Evolutionary conservation across 2,888 invertebrate species (phyloP).

Genomic region (Trissolcus brochymenae): DNA sequence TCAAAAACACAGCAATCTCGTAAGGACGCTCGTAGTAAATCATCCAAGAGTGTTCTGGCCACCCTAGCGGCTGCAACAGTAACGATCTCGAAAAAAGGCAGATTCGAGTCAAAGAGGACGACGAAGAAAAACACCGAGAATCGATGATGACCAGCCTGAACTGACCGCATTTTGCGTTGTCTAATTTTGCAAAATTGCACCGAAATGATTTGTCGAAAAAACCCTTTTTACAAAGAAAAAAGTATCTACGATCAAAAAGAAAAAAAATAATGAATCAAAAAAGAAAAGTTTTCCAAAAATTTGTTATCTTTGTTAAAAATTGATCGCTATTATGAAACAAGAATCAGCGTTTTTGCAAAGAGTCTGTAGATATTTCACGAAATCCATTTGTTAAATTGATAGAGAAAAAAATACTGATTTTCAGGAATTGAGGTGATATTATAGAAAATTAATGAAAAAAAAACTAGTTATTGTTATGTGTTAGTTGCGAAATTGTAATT

Average conservation of each 20-base stretch:
- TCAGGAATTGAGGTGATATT: constrained; percentile 53
- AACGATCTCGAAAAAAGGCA: constrained; percentile 50
- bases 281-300: too few relatives aligned
- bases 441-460: constrained; percentile 47
- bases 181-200: too few relatives aligned
- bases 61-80: constrained; percentile 37
- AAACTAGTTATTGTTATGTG: constrained; percentile 58
- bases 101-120: constrained; percentile 61
- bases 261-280: too few relatives aligned
- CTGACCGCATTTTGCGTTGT: background rate
- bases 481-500: constrained; percentile 54
- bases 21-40: constrained; percentile 36
- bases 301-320: too few relatives aligned
- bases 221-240: too few relatives aligned
- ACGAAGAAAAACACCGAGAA: constrained; percentile 61
- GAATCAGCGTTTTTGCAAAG: background rate
- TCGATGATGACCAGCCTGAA: constrained; percentile 32
- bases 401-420: constrained; percentile 30
- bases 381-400: constrained; percentile 40
- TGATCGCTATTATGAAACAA: too few relatives aligned
- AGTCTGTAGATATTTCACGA: too few relatives aligned
- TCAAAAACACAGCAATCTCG: constrained; percentile 22
- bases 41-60: constrained; percentile 27
- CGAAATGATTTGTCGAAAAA: too few relatives aligned
- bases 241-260: too few relatives aligned